These are phyloP conservation scores for Rhinoderma darwinii DNA, from an alignment of 2,113 vertebrate species.

Conservation along the genomic window DNA sequence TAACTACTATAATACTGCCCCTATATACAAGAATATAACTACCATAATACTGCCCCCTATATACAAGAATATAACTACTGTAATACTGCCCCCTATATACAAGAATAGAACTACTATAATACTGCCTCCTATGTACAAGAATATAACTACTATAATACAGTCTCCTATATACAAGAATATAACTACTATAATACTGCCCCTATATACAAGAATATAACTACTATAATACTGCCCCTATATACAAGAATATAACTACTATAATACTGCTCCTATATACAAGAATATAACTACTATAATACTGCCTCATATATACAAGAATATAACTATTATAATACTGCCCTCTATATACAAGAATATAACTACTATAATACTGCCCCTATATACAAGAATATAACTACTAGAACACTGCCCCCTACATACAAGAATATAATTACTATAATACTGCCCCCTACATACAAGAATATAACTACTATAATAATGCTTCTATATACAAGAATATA, in stretches of 20 bases:
- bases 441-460: no score
- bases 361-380: no score
- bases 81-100: no score
- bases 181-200: neutral
- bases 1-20: neutral
- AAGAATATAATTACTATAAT: no score
- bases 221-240: neutral
- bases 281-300: constrained; percentile 12
- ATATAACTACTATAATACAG: neutral
- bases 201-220: constrained; percentile 1
- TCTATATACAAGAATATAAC: neutral
- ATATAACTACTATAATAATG: no score
- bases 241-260: neutral
- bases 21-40: neutral
- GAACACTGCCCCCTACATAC: no score
- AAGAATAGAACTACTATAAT: no score
- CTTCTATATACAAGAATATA: no score
- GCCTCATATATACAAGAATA: neutral
- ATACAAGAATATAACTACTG: neutral
- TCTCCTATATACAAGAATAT: neutral
- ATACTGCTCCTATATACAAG: neutral
- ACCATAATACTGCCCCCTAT: neutral
- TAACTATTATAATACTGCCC: neutral
- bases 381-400: no score
- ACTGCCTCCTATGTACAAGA: neutral